Evolutionary conservation across 1,140 invertebrate species (phyloP), one percentile per base, ranked within the genome.

Genomic region (Notospermus geniculatus): DNA sequence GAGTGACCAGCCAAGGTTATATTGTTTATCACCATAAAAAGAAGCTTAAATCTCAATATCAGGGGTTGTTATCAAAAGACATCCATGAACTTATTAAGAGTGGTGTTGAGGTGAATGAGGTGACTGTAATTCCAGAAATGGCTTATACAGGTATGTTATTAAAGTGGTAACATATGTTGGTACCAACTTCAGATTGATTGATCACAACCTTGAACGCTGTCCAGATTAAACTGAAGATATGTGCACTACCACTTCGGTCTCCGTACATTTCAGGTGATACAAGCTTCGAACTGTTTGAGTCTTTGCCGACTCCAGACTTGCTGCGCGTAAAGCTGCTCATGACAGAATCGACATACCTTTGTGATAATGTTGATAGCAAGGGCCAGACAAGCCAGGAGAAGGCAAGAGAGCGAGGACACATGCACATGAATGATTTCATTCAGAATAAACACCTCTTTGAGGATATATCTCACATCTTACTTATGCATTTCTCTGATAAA

Each of bases 401-500:
- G 58, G 73, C 73, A 2, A 50, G 57, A 46, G 59, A 71, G 17
- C 41, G 64, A 11, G 73, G 73, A 32, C 73, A 75, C 64, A 70
- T 60, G 29, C 73, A 75, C 56, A 60, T 75, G n/a, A 57, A 50
- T 41, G 71, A 75, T 45, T 57, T 75, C 13, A 55, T 59, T 28
- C 55, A 71, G 43, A 68, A 73, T 65, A 68, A 68, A 19, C 32
- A 66, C 13, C 54, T 73, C 15, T 75, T 75, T 59, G 59, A 62
- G 41, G 60, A 73, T 43, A 60, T 75, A 17, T 57, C 64, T 9
- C 45, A 68, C 55, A 68, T 75, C 53, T 25, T 73, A 23, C 57
- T 75, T 17, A 68, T 75, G 19, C 73, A 75, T 54, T 65, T 75
- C 36, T 75, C 73, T 19, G 71, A 71, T 58, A 75, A 71, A 64